Conservation (phyloP, 1,140 invertebrate genomes). For the Aphis gossypii region DNA sequence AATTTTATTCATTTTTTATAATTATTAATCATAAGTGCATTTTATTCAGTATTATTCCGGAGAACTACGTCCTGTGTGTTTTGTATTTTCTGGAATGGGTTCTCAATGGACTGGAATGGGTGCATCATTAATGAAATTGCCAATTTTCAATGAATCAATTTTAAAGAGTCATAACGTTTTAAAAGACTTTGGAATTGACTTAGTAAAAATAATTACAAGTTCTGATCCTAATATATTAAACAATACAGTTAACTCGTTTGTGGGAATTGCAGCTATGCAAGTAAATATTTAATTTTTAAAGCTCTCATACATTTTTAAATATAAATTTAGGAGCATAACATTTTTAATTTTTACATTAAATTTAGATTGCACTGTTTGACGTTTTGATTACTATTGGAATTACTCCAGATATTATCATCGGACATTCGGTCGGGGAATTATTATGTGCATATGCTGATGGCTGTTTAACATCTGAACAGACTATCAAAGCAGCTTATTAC, state of each 20-base stretch:
- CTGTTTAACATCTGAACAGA: conserved; percentile 80
- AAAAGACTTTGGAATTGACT: conserved; percentile 76
- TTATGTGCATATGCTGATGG: conserved; percentile 86
- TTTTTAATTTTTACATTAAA: conserved; percentile 41
- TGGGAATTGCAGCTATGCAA: conserved; percentile 87
- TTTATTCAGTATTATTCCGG: conserved; percentile 69
- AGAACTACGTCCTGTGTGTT: conserved; percentile 77
- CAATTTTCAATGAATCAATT: conserved; percentile 77
- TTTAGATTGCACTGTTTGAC: conserved; percentile 77
- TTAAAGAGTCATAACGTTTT: conserved; percentile 77
- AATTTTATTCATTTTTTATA: neutral
- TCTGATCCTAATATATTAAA: conserved; percentile 78
- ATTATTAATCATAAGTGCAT: neutral
- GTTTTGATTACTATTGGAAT: conserved; percentile 72
- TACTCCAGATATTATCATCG: conserved; percentile 77
- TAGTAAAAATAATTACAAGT: conserved; percentile 80
- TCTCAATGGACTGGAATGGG: conserved; percentile 89
- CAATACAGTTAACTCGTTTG: conserved; percentile 86
- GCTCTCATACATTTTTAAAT: neutral
- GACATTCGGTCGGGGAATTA: conserved; percentile 81
- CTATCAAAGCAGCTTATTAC: conserved; percentile 81
- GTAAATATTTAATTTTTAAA: conserved; percentile 63
- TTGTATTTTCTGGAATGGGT: conserved; percentile 91
- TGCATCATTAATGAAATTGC: conserved; percentile 72
- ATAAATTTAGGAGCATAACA: neutral